These are phyloP conservation scores for Hydroisotoma schaefferi DNA, from an alignment of 2,888 invertebrate species.

Conservation along the genomic window DNA sequence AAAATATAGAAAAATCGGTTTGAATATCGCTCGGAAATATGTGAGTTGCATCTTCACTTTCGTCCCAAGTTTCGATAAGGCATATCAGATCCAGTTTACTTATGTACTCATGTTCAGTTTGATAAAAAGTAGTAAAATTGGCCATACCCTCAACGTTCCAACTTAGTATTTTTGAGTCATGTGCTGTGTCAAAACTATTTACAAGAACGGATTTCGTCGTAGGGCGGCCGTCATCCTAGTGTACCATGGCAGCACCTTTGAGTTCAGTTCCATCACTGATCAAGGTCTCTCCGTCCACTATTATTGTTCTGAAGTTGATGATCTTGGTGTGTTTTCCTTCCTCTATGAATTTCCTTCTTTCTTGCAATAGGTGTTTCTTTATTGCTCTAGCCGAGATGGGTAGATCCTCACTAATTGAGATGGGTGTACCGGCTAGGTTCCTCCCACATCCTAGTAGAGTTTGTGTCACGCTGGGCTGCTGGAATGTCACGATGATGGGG, in stretches of 20 bases:
- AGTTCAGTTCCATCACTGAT: no score
- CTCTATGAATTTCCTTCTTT: not conserved
- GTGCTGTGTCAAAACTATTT: no score
- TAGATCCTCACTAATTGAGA: not conserved
- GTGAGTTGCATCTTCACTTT: not conserved
- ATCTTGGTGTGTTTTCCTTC: no score
- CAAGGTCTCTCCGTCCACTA: no score
- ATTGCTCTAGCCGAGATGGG: not conserved
- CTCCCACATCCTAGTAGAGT: no score
- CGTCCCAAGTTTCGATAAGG: not conserved
- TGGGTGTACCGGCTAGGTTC: not conserved
- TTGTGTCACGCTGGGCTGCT: no score
- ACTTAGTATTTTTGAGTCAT: not conserved
- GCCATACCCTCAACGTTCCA: not conserved
- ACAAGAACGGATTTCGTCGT: no score
- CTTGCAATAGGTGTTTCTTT: not conserved
- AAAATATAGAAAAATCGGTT: not conserved
- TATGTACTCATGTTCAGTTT: not conserved
- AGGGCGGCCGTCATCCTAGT: no score
- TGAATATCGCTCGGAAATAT: not conserved
- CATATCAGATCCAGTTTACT: not conserved
- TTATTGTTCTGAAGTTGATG: no score
- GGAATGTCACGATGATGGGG: no score
- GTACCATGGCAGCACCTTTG: no score
- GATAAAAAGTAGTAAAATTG: not conserved